A percentile compares a stretch with the other conserved stretches of the same genome.
phyloP scores from a whole-genome alignment of 2,888 invertebrate genomes.

The Automeris io region DNA sequence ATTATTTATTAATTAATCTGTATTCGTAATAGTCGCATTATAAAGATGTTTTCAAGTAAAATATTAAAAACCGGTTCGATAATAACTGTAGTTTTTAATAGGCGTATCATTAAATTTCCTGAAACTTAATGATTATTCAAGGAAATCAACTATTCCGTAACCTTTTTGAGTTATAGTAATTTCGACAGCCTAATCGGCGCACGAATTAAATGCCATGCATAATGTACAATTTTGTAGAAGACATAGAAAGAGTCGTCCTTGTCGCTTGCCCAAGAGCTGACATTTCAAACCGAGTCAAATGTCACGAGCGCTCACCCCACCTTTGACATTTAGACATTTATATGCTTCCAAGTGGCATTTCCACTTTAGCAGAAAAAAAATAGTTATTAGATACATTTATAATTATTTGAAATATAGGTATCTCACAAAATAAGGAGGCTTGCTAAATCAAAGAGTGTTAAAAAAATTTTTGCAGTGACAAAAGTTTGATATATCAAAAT shows the following conservation, averaged over 20 bases:
- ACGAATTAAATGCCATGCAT: slow-evolving; percentile 71
- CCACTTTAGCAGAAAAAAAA: slow-evolving; percentile 37
- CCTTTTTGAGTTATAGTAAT: slow-evolving; percentile 64
- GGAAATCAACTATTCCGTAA: slow-evolving; percentile 65
- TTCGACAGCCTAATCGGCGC: slow-evolving; percentile 53
- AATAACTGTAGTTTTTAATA: slow-evolving; percentile 25
- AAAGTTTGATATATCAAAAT: no score
- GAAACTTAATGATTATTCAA: slow-evolving; percentile 52
- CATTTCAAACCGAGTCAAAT: slow-evolving; percentile 70
- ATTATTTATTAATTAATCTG: neutral
- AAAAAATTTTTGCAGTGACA: no score
- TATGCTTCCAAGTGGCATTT: slow-evolving; percentile 55
- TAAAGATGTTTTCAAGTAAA: slow-evolving; percentile 5
- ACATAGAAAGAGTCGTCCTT: slow-evolving; percentile 74
- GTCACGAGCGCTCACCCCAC: slow-evolving; percentile 67
- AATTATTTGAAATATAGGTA: no score
- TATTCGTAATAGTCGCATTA: slow-evolving; percentile 5
- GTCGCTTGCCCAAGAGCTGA: slow-evolving; percentile 72
- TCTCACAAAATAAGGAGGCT: no score
- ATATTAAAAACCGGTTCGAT: slow-evolving; percentile 18
- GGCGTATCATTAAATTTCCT: slow-evolving; percentile 40
- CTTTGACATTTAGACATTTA: slow-evolving; percentile 57
- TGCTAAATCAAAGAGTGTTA: no score
- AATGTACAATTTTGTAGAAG: slow-evolving; percentile 60
- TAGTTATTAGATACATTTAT: neutral